Evolutionary conservation across 1,140 invertebrate genomes (phyloP).

Genomic region (Cherax destructor): DNA sequence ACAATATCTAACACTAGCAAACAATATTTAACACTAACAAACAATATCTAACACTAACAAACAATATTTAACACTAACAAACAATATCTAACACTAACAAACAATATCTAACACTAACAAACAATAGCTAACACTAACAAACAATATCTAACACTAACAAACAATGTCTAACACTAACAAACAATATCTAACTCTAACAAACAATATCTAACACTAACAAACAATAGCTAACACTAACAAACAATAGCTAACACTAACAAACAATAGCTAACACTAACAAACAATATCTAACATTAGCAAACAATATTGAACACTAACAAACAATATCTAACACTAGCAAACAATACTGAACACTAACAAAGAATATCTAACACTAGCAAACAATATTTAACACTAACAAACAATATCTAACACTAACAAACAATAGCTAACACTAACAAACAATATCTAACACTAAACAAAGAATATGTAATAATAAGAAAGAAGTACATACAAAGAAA

Average conservation of each 20-base stretch:
- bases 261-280: no score
- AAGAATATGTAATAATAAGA: no score
- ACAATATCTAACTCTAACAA: no score
- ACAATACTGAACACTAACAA: no score
- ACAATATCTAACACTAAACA: background rate
- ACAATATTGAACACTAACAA: no score
- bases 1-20: background rate
- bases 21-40: no score
- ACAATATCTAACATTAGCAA: background rate
- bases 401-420: background rate
- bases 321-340: background rate
- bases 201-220: background rate
- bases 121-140: no score
- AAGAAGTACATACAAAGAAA: background rate
- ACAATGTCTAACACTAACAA: no score
- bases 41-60: background rate
- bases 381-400: no score
- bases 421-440: background rate
- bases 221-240: no score
- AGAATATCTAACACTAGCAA: background rate
- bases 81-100: background rate
- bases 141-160: background rate
- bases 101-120: no score
- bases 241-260: background rate
- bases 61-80: no score